phyloP scores from a whole-genome alignment of 1,140 invertebrate species.

The Drusus annulatus region DNA sequence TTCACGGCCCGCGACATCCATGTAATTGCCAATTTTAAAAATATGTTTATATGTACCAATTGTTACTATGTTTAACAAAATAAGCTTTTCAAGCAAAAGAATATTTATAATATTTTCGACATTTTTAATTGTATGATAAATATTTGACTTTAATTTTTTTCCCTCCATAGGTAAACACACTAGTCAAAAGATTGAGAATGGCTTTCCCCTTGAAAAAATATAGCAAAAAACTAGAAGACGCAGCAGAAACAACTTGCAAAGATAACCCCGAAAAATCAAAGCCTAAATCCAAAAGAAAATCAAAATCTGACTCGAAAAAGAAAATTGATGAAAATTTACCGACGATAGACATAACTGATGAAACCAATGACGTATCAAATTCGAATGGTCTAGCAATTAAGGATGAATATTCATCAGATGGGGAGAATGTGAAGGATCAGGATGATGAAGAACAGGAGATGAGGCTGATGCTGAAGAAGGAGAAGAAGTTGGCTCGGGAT shows the following conservation, averaged over 20 bases:
- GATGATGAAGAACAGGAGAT: constrained; percentile 64
- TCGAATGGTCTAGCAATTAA: constrained; percentile 50
- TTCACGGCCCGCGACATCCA: too few species aligned
- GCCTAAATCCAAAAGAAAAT: constrained; percentile 45
- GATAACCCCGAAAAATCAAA: constrained; percentile 36
- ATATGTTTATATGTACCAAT: too few species aligned
- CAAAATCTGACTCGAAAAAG: background rate
- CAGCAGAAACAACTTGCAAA: constrained; percentile 4
- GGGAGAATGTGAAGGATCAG: constrained; percentile 66
- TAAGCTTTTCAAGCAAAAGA: too few species aligned
- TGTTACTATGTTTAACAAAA: too few species aligned
- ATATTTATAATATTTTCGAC: too few species aligned
- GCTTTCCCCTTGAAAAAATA: constrained; percentile 73
- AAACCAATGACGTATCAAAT: constrained; percentile 43
- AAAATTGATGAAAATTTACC: constrained; percentile 19
- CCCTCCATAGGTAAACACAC: constrained; percentile 65
- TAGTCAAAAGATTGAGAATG: constrained; percentile 72
- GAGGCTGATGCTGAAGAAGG: constrained; percentile 65
- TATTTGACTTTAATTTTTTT: too few species aligned
- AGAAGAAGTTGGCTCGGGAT: constrained; percentile 72
- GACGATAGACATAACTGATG: constrained; percentile 28
- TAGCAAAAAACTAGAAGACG: constrained; percentile 57
- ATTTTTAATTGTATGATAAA: too few species aligned
- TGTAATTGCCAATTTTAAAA: too few species aligned
- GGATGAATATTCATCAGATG: constrained; percentile 64